These are phyloP conservation scores for Leptura quadrifasciata DNA, from an alignment of 2,888 invertebrate genomes.

Conservation along the genomic window DNA sequence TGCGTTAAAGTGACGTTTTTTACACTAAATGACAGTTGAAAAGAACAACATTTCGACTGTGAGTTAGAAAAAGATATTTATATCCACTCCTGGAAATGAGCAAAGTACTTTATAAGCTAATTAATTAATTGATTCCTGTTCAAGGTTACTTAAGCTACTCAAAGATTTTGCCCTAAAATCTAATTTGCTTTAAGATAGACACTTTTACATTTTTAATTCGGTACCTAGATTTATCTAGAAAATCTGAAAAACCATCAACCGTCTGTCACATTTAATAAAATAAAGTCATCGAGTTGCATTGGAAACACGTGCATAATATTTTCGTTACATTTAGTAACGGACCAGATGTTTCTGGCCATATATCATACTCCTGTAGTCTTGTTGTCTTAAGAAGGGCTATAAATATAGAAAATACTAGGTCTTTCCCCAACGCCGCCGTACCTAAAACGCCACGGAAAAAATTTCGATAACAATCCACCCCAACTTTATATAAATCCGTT, in stretches of 20 bases:
- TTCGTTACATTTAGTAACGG: slow-evolving; percentile 63
- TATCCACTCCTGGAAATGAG: no score
- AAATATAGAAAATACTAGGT: slow-evolving; percentile 62
- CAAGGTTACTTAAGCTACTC: no score
- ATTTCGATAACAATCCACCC: slow-evolving; percentile 37
- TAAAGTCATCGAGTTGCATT: slow-evolving; percentile 49
- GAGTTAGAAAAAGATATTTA: no score
- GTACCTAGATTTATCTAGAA: background rate
- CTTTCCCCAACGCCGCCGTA: slow-evolving; percentile 40
- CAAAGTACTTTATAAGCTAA: no score
- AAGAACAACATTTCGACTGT: no score
- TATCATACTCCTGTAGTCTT: slow-evolving; percentile 59
- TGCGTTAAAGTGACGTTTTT: no score
- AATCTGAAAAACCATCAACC: background rate
- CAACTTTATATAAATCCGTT: background rate
- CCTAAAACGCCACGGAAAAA: slow-evolving; percentile 42
- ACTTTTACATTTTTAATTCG: background rate
- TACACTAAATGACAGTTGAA: no score
- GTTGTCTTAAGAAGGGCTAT: slow-evolving; percentile 68
- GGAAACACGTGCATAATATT: slow-evolving; percentile 59
- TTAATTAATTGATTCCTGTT: no score
- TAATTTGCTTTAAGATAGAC: no score
- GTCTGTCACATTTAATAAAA: slow-evolving; percentile 32
- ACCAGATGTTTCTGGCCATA: slow-evolving; percentile 66
- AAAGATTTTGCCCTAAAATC: no score